Percentiles rank a stretch among this genome's conserved stretches.
Evolutionary conservation across 2,797 vertebrate genomes (phyloP).

Genomic region (Scomberomorus guttatus): DNA sequence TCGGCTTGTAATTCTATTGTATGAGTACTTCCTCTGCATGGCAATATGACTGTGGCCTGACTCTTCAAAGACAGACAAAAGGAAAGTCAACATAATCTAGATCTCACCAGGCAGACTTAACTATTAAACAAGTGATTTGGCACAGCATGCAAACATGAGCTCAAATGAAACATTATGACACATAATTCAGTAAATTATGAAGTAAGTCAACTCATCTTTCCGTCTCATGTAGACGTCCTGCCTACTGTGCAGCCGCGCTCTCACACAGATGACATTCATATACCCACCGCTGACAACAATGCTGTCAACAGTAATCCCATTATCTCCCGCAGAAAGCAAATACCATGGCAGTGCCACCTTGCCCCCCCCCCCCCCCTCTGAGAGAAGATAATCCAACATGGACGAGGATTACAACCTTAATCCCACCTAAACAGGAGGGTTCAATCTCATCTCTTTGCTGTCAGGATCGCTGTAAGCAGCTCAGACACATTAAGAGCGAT

Average conservation of each 20-base stretch:
- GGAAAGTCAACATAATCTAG: conserved; percentile 8
- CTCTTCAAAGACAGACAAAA: neutral
- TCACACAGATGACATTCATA: conserved; percentile 51
- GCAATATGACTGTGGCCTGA: conserved; percentile 34
- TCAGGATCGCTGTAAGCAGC: conserved; percentile 49
- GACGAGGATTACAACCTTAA: conserved; percentile 76
- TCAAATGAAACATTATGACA: conserved; percentile 27
- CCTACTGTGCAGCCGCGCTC: conserved; percentile 32
- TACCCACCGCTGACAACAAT: conserved; percentile 59
- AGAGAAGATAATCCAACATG: conserved; percentile 71
- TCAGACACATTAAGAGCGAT: conserved; percentile 53
- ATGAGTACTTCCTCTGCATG: conserved; percentile 6
- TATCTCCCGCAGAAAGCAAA: conserved; percentile 77
- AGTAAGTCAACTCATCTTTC: conserved; percentile 4
- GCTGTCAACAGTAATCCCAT: conserved; percentile 75
- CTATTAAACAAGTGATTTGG: neutral
- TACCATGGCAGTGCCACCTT: conserved; percentile 51
- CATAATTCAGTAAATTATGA: neutral
- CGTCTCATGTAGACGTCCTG: neutral
- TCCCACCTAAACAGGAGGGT: conserved; percentile 70
- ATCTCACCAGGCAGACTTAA: conserved; percentile 11
- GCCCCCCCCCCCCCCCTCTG: conserved; percentile 7
- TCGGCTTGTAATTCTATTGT: conserved; percentile 8
- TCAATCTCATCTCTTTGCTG: conserved; percentile 47
- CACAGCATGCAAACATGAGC: neutral